phyloP scores from a whole-genome alignment of 2,113 vertebrate genomes.

The Bucco capensis region DNA sequence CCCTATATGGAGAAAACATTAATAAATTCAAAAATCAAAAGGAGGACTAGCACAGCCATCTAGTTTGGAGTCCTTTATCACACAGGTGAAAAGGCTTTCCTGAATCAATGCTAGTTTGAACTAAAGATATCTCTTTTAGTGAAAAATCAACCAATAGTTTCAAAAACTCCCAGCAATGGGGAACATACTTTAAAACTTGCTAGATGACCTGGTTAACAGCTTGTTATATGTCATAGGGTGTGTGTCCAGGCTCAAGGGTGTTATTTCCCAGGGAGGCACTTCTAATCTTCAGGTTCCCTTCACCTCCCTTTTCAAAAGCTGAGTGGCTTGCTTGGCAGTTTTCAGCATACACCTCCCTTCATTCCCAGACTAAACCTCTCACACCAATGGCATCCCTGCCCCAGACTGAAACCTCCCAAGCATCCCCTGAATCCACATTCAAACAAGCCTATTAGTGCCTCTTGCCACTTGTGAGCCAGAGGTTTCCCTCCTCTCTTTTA shows the following conservation, averaged over 20 bases:
- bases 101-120: not conserved
- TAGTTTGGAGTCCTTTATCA: not conserved
- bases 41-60: not conserved
- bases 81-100: not conserved
- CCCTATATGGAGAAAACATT: not conserved
- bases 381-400: accelerated
- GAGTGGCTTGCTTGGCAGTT: not conserved
- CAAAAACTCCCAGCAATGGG: not conserved
- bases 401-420: not conserved
- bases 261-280: not conserved
- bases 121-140: not conserved
- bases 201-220: not conserved
- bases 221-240: not conserved
- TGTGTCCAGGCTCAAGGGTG: not conserved
- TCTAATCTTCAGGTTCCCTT: not conserved
- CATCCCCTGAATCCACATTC: not conserved
- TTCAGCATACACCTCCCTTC: not conserved
- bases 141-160: not conserved
- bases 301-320: not conserved
- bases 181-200: not conserved
- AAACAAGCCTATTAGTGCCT: not conserved
- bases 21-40: not conserved
- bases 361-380: not conserved
- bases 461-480: not conserved
- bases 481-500: not conserved